phyloP scores from a whole-genome alignment of 1,140 invertebrate genomes.

The Condylostylus longicornis region DNA sequence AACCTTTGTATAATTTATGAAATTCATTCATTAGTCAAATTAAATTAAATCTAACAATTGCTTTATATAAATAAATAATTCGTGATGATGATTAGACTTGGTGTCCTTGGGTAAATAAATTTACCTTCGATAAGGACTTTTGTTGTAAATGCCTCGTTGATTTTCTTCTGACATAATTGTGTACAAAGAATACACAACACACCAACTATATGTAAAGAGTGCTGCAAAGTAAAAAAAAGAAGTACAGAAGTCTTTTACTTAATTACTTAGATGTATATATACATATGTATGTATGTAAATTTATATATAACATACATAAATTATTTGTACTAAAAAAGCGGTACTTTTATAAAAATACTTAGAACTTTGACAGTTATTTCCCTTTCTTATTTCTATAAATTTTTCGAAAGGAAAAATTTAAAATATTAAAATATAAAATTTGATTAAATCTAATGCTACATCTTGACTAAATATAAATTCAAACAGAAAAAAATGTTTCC shows the following conservation, averaged over 20 bases:
- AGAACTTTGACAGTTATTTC: background rate
- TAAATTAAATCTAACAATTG: too few relatives aligned
- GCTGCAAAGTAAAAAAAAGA: constrained; percentile 37
- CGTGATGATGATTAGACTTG: too few relatives aligned
- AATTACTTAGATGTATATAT: constrained; percentile 3
- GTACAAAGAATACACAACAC: constrained; percentile 65
- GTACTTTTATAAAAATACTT: constrained; percentile 16
- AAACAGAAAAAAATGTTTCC: too few relatives aligned
- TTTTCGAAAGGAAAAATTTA: too few relatives aligned
- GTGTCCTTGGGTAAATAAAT: too few relatives aligned
- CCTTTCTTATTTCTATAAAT: too few relatives aligned
- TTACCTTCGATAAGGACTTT: constrained; percentile 47
- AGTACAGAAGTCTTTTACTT: constrained; percentile 1
- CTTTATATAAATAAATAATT: too few relatives aligned
- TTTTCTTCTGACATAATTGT: constrained; percentile 50
- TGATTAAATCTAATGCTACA: too few relatives aligned
- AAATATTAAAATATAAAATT: too few relatives aligned
- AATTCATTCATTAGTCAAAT: too few relatives aligned
- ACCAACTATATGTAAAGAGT: constrained; percentile 55
- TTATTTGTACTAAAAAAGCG: constrained; percentile 15
- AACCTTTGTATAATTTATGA: too few relatives aligned
- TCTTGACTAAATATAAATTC: too few relatives aligned
- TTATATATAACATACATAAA: constrained; percentile 14
- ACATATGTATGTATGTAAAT: constrained; percentile 9
- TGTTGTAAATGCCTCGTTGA: constrained; percentile 44